Conservation (phyloP, 53 echinoderm and acorn worm species). For the Arbacia lixula region DNA sequence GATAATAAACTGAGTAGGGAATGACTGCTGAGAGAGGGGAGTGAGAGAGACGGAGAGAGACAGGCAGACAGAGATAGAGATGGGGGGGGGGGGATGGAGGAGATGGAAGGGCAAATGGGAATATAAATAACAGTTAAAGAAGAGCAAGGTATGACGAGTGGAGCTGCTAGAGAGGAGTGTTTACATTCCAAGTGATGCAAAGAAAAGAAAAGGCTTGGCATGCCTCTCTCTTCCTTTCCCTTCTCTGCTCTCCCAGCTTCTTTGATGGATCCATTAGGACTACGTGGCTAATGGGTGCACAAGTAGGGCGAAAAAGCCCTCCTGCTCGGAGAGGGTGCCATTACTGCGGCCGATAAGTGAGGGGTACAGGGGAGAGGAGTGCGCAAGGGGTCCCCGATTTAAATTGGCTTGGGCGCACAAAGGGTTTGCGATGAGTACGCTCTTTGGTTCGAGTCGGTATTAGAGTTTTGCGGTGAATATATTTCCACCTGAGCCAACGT, state of each 20-base stretch:
- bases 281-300: constrained; percentile 59
- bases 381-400: not conserved
- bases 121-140: constrained; percentile 54
- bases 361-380: constrained; percentile 3
- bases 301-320: constrained; percentile 62
- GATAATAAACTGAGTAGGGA: constrained; percentile 20
- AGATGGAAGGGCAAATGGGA: constrained; percentile 57
- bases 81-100: not conserved
- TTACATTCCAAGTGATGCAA: constrained; percentile 60
- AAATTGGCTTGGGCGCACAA: constrained; percentile 39
- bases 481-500: constrained; percentile 25
- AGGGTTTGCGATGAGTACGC: constrained; percentile 37
- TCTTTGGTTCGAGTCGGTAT: constrained; percentile 48
- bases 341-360: constrained; percentile 53
- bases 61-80: constrained; percentile 5
- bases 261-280: constrained; percentile 59
- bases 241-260: constrained; percentile 30
- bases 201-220: constrained; percentile 52
- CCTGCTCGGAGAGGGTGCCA: constrained; percentile 31
- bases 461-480: constrained; percentile 49
- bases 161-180: constrained; percentile 37
- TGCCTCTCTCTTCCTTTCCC: constrained; percentile 11
- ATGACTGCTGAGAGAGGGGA: constrained; percentile 13
- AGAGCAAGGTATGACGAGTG: constrained; percentile 54
- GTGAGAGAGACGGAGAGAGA: not conserved